A percentile compares a stretch with the other conserved stretches of the same genome.
Evolutionary conservation across 2,888 invertebrate species (phyloP).

Genomic region (Calliphora vomitoria): DNA sequence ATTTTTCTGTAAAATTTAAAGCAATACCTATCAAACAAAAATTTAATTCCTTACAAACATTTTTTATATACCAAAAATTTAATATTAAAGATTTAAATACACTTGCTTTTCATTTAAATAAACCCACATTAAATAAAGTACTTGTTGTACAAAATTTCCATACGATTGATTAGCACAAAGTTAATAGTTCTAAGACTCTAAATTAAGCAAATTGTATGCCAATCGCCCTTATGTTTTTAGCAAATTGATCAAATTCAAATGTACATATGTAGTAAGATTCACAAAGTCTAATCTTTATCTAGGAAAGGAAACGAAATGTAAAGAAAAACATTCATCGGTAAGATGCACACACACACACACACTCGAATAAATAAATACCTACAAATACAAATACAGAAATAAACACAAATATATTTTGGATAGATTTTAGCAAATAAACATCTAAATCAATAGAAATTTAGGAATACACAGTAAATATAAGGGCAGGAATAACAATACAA

Average conservation of each 20-base stretch:
- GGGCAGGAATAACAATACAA: conserved; percentile 31
- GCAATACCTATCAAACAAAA: too few relatives aligned
- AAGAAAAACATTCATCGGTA: conserved; percentile 22
- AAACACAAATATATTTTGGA: conserved; percentile 18
- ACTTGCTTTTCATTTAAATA: not conserved
- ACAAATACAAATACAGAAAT: conserved; percentile 21
- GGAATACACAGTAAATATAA: not conserved
- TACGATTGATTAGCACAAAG: conserved; percentile 28
- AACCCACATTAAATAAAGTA: not conserved
- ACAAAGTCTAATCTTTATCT: conserved; percentile 10
- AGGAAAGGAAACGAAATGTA: not conserved
- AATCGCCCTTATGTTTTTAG: conserved; percentile 19
- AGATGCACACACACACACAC: not conserved
- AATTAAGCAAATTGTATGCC: conserved; percentile 39
- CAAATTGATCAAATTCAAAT: conserved; percentile 34
- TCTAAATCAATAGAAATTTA: conserved; percentile 29
- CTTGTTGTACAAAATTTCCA: conserved; percentile 18
- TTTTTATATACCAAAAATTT: too few relatives aligned
- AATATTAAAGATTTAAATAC: too few relatives aligned
- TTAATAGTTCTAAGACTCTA: conserved; percentile 23
- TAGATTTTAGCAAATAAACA: conserved; percentile 49
- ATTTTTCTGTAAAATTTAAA: too few relatives aligned
- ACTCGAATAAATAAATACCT: not conserved
- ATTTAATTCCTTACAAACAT: too few relatives aligned
- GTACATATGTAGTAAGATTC: not conserved